Conservation (phyloP, 2,113 vertebrate species). For the Elachura formosa region DNA sequence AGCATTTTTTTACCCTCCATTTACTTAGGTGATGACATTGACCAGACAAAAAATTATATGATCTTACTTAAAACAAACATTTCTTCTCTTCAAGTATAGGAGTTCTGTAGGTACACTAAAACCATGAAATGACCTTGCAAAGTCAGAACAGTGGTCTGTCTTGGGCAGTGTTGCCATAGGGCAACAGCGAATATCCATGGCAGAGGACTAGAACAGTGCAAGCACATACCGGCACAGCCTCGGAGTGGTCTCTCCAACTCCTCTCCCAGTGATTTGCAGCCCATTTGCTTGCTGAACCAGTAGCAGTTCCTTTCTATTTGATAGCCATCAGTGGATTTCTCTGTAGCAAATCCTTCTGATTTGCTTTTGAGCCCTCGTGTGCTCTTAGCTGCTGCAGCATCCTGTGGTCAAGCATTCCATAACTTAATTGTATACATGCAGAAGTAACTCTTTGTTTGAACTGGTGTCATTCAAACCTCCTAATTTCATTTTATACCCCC, state of each 20-base stretch:
- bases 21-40: constrained; percentile 36
- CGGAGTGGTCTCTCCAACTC: neutral
- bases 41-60: neutral
- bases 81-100: neutral
- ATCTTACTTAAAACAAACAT: neutral
- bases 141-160: neutral
- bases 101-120: neutral
- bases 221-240: neutral
- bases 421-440: constrained; percentile 24
- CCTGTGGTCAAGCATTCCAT: constrained; percentile 6
- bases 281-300: neutral
- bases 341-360: neutral
- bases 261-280: neutral
- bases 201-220: neutral
- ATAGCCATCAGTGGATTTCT: neutral
- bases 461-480: constrained; percentile 21
- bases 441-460: constrained; percentile 42
- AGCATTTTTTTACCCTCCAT: constrained; percentile 32
- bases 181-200: neutral
- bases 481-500: constrained; percentile 6
- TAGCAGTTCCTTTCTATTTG: neutral
- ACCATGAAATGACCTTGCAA: neutral
- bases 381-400: neutral
- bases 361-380: neutral
- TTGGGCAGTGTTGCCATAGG: no score